Evolutionary conservation across 1,140 invertebrate species (phyloP), one percentile per base, ranked within the genome.

Genomic region (Aphis craccivora): DNA sequence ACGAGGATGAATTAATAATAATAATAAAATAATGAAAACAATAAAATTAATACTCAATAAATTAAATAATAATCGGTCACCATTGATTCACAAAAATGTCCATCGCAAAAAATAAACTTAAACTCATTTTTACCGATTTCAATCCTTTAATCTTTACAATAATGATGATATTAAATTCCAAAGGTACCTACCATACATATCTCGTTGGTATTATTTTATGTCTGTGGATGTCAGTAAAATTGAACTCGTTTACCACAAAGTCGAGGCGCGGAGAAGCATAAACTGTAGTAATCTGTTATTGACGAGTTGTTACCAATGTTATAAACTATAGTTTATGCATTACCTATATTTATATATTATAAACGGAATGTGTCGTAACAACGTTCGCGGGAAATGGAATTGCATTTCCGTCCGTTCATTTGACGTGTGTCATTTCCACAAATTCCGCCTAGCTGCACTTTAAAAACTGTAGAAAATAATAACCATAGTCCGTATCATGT

Each of bases 1-100:
- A 51, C 87, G 48, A 88, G 87, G 87, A 88, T 30, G 22, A 53
- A 48, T 88, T 88, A 84, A 84, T 76, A 76, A 76, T 60, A 23
- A 60, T 60, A 8, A 25, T 45, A 45, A 45, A 45, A 45, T 40
- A 40, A 22, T 84, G 23, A 84, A 40, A 40, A 40, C 22, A 81
- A 40, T 83, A 76, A n/a, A n/a, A 76, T 76, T n/a, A 76, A 76
- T 76, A 76, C n/a, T 18, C 18, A 76, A 76, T 76, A 76, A 76
- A 76, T 76, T 18, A 76, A n/a, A 76, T 76, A n/a, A 76, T 76
- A 76, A 76, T 76, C n/a, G 30, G 11, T n/a, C 14, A 18, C 30
- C 30, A 40, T 40, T 40, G 37, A 40, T 40, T 40, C 37, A 40
- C 37, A 40, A 40, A 40, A 40, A 40, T 40, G 1, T 40, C 37